Conservation (phyloP, 2,888 invertebrate species). For the Crepidodera aurea region DNA sequence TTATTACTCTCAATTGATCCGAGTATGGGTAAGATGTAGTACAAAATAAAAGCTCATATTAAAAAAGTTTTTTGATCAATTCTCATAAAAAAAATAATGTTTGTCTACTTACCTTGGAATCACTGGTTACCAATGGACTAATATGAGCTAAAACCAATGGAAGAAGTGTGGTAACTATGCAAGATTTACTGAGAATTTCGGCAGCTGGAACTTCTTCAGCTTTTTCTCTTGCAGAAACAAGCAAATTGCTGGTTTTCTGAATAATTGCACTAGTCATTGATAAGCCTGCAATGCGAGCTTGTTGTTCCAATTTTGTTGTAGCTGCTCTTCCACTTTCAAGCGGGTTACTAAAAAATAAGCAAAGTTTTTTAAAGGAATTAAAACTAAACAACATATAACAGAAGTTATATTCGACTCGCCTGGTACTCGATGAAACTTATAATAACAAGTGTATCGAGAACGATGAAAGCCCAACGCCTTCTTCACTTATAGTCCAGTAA, state of each 20-base stretch:
- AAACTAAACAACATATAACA: too few species aligned
- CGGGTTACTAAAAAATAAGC: slow-evolving; percentile 54
- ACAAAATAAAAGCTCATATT: too few species aligned
- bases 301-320: slow-evolving; percentile 60
- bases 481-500: too few species aligned
- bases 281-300: slow-evolving; percentile 75
- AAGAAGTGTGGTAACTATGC: slow-evolving; percentile 76
- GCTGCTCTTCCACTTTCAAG: slow-evolving; percentile 57
- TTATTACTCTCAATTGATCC: too few species aligned
- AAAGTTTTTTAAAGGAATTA: too few species aligned
- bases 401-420: too few species aligned
- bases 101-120: slow-evolving; percentile 78
- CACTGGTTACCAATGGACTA: slow-evolving; percentile 80
- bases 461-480: too few species aligned
- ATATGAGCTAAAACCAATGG: slow-evolving; percentile 88
- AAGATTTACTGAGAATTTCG: slow-evolving; percentile 68
- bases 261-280: slow-evolving; percentile 81
- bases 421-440: too few species aligned
- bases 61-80: too few species aligned
- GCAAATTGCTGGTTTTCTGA: slow-evolving; percentile 77
- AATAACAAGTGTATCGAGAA: too few species aligned
- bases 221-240: slow-evolving; percentile 79
- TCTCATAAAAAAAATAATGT: too few species aligned
- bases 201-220: slow-evolving; percentile 67
- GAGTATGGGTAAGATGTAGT: too few species aligned